phyloP scores from a whole-genome alignment of 2,888 invertebrate species.

The Silvanus unidentatus region DNA sequence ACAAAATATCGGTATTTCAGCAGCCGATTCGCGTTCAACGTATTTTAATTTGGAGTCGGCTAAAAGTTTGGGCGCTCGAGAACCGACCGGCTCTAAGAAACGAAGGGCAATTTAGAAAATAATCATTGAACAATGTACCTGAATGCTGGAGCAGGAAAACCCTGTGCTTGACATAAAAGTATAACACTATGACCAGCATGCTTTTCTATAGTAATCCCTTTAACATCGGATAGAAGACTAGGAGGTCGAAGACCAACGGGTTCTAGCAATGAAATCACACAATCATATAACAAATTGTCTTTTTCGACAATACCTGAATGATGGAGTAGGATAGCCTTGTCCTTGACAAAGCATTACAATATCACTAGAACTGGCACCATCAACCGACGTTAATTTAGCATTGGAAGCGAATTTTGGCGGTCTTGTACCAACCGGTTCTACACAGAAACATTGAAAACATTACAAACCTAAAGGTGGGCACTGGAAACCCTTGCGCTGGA shows the following conservation, averaged over 20 bases:
- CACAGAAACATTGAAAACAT: slow-evolving; percentile 10
- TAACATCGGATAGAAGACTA: slow-evolving; percentile 34
- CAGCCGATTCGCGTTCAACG: slow-evolving; percentile 23
- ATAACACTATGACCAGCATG: slow-evolving; percentile 35
- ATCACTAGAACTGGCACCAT: slow-evolving; percentile 24
- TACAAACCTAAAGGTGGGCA: slow-evolving; percentile 54
- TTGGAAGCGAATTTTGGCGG: slow-evolving; percentile 38
- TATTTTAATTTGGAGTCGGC: slow-evolving; percentile 38
- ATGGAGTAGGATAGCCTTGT: slow-evolving; percentile 54
- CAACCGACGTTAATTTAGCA: slow-evolving; percentile 34
- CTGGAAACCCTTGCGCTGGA: slow-evolving; percentile 65
- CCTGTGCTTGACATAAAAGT: slow-evolving; percentile 53
- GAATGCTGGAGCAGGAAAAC: slow-evolving; percentile 53
- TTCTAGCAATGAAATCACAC: slow-evolving; percentile 24
- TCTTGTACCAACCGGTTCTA: slow-evolving; percentile 41
- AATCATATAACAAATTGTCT: slow-evolving; percentile 1
- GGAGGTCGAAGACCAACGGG: slow-evolving; percentile 38
- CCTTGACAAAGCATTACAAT: slow-evolving; percentile 49
- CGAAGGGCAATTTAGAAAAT: not conserved
- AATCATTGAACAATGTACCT: slow-evolving; percentile 43
- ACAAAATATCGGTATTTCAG: slow-evolving; percentile 44
- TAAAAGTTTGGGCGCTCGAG: slow-evolving; percentile 43
- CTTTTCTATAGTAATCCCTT: slow-evolving; percentile 36
- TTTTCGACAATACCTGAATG: slow-evolving; percentile 48
- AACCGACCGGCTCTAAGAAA: slow-evolving; percentile 44